phyloP scores from a whole-genome alignment of 2,113 vertebrate genomes.

The Phrynocephalus versicolor region DNA sequence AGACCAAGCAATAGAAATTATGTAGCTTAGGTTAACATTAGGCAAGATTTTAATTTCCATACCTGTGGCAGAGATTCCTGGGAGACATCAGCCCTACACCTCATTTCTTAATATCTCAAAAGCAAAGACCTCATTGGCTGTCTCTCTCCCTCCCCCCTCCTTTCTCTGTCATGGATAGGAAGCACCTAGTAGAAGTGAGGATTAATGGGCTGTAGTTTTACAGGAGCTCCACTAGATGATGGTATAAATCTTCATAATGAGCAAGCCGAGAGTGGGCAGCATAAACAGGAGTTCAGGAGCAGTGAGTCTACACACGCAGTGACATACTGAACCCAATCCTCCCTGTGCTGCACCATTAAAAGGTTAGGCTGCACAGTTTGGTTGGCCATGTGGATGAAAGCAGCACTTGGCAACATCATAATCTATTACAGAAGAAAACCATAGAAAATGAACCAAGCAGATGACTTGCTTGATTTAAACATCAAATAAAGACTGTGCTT shows the following conservation, averaged over 20 bases:
- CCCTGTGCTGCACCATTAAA: slow-evolving; percentile 34
- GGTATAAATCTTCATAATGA: slow-evolving; percentile 73
- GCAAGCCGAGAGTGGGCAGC: slow-evolving; percentile 15
- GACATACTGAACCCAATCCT: slow-evolving; percentile 23
- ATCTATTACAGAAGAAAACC: slow-evolving; percentile 28
- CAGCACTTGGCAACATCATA: slow-evolving; percentile 42
- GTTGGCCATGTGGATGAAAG: slow-evolving; percentile 17
- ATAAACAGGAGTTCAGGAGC: slow-evolving; percentile 35
- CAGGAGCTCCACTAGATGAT: slow-evolving; percentile 77
- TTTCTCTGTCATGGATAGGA: slow-evolving; percentile 21
- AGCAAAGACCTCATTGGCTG: slow-evolving; percentile 35
- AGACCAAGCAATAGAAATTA: neutral
- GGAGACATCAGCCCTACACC: slow-evolving; percentile 46
- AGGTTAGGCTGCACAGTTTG: slow-evolving; percentile 19
- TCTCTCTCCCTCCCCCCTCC: slow-evolving; percentile 3
- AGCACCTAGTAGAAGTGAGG: slow-evolving; percentile 30
- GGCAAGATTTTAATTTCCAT: slow-evolving; percentile 44
- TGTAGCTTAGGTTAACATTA: slow-evolving; percentile 39
- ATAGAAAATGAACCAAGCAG: slow-evolving; percentile 59
- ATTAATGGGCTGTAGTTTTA: slow-evolving; percentile 60
- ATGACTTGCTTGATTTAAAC: slow-evolving; percentile 68
- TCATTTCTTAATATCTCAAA: slow-evolving; percentile 60
- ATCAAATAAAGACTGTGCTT: slow-evolving; percentile 66
- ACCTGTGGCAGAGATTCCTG: slow-evolving; percentile 39
- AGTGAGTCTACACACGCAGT: slow-evolving; percentile 53